Base-by-base conservation (phyloP, 2,797 vertebrate genomes). In the Anguilla megastoma region DNA sequence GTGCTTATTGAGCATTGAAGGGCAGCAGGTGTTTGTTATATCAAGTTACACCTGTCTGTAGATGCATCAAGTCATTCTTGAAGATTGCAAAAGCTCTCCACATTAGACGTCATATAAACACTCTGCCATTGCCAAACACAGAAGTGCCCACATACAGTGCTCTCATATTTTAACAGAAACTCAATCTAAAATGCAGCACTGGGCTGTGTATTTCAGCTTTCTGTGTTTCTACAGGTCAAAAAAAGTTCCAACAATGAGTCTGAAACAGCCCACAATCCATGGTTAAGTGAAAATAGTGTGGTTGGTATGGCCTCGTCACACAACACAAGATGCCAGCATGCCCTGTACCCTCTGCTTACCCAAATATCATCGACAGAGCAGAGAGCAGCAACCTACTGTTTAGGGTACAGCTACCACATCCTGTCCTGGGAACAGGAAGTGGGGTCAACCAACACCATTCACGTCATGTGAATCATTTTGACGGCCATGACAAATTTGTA, bases 11-110 rank as follows among this genome's bases (percentile, higher is more conserved):
- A 60, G 16, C 16, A 27, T 58, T 36, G 50, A 18, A 58, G 84
- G 54, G 84, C 24, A 36, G 54, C 56, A 82, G 45, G 76, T 80
- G 76, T 6, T 50, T 41, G 24, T 48, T 82, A 48, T 24, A 82
- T 82, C 45, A 45, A 50, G 52, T 54, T 84, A 84, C 83, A 84
- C 83, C 83, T 84, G 83, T 84, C 83, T 33, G 83, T 54, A 16
- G 21, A n/a, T 80, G 41, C 76, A 45, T 48, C 41, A n/a, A 45
- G 50, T 36, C 45, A 33, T 54, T 87, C 82, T 66, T 1, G 33
- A 79, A 18, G 12, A 45, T 48, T 21, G 45, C 24, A 50, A 33
- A 82, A 21, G 58, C 0, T 48, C 41, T 33, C 33, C 45, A 16
- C 36, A n/a, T 9, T 41, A 63, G 54, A 30, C 2, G 5, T 60